Evolutionary conservation across 1,140 invertebrate genomes (phyloP).

Genomic region (Rhyacophila brunnea): DNA sequence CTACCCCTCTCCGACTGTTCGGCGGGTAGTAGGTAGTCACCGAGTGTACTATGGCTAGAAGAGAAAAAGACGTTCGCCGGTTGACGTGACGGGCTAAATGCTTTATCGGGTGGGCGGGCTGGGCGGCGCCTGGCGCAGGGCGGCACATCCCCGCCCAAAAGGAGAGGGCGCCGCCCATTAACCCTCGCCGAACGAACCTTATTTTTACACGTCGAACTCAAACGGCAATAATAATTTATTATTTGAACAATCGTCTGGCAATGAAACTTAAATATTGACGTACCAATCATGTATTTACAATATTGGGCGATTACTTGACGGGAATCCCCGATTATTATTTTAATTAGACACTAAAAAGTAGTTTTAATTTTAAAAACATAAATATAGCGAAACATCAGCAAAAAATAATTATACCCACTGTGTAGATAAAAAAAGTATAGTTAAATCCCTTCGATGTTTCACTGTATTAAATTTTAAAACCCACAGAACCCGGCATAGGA

Average conservation of each 20-base stretch:
- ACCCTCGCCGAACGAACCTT: neutral
- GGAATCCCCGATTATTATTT: no score
- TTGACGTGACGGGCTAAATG: conserved; percentile 22
- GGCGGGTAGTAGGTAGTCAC: neutral
- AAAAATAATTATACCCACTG: no score
- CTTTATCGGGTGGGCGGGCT: neutral
- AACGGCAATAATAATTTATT: no score
- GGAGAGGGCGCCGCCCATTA: neutral
- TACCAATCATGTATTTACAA: no score
- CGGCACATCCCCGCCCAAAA: neutral
- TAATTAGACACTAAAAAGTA: no score
- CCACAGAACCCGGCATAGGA: no score
- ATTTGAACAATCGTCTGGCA: neutral
- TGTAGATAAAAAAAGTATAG: neutral
- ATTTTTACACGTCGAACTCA: neutral
- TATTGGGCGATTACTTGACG: no score
- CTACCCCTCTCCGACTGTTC: neutral
- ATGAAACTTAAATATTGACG: neutral
- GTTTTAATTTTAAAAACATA: neutral
- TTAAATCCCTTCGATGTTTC: no score
- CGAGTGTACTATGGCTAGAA: neutral
- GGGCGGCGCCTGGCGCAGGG: conserved; percentile 9
- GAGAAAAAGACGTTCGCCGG: neutral
- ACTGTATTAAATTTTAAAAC: no score
- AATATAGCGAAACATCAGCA: neutral